Evolutionary conservation across 2,888 invertebrate species (phyloP).

Genomic region (Dasysyrphus albostriatus): DNA sequence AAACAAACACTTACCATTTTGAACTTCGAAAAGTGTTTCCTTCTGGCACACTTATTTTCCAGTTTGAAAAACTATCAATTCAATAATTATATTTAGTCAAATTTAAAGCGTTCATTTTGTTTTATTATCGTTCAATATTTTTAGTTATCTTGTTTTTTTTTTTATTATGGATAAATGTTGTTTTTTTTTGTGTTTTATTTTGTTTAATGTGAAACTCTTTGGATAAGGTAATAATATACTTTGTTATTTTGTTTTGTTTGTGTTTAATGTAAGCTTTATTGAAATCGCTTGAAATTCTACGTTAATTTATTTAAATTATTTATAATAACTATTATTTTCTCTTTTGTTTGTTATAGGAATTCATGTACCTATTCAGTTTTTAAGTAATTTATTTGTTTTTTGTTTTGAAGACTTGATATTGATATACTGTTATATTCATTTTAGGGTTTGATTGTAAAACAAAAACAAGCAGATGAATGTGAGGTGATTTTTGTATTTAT

Average conservation of each 20-base stretch:
- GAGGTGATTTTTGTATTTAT: conserved; percentile 32
- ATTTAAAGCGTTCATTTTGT: conserved; percentile 72
- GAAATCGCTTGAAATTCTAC: conserved; percentile 55
- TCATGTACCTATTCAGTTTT: conserved; percentile 27
- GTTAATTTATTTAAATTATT: conserved; percentile 46
- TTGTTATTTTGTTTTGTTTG: conserved; percentile 15
- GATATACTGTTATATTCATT: conserved; percentile 41
- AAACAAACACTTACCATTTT: not conserved
- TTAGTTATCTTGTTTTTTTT: conserved; percentile 27
- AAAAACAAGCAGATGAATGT: conserved; percentile 70
- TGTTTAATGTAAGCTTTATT: conserved; percentile 56
- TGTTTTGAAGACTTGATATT: conserved; percentile 45
- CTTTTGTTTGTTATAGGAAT: conserved; percentile 51
- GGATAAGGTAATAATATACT: conserved; percentile 74
- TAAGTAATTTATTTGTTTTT: conserved; percentile 8
- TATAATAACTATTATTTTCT: conserved; percentile 44
- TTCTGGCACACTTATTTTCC: not conserved
- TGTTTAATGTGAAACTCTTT: conserved; percentile 76
- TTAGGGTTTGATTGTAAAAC: conserved; percentile 16
- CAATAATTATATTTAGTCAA: conserved; percentile 41
- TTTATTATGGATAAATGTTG: conserved; percentile 53
- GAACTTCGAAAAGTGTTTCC: no score
- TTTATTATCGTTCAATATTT: conserved; percentile 68
- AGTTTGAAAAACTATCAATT: not conserved
- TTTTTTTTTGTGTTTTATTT: conserved; percentile 54